Evolutionary conservation across 1,140 invertebrate species (phyloP).

Genomic region (Ptiloglossa arizonensis): DNA sequence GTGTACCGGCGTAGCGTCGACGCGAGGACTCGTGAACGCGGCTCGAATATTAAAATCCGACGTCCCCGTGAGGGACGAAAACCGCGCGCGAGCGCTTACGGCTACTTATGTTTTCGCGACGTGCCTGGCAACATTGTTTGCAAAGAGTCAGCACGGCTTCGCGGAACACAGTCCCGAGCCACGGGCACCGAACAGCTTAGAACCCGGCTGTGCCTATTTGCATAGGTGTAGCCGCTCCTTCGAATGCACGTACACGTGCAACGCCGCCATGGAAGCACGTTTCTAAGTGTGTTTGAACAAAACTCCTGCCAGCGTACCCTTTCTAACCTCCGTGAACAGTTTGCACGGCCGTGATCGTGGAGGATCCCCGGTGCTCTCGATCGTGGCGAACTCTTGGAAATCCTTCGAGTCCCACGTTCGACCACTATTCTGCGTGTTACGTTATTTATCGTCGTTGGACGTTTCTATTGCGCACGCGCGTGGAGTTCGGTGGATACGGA

Average conservation of each 20-base stretch:
- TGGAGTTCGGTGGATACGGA: no score
- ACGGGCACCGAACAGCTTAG: slow-evolving; percentile 39
- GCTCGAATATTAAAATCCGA: background rate
- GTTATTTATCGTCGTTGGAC: no score
- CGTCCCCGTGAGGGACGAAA: background rate
- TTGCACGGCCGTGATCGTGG: background rate
- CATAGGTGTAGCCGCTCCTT: slow-evolving; percentile 67
- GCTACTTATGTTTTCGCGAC: slow-evolving; percentile 59
- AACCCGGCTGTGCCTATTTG: slow-evolving; percentile 54
- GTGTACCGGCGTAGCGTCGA: background rate
- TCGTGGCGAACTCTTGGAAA: background rate
- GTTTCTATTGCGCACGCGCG: no score
- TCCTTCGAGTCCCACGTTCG: background rate
- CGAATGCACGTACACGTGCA: slow-evolving; percentile 68
- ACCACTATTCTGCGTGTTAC: background rate
- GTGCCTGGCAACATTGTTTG: slow-evolving; percentile 69
- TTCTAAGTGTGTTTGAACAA: slow-evolving; percentile 68
- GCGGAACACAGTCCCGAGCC: slow-evolving; percentile 44
- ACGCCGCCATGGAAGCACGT: slow-evolving; percentile 65
- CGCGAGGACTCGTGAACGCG: background rate
- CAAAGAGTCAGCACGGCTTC: slow-evolving; percentile 64
- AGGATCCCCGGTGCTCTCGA: slow-evolving; percentile 7
- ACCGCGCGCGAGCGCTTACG: background rate
- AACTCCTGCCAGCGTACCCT: slow-evolving; percentile 59
- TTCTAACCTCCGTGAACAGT: background rate